Evolutionary conservation across 2,888 invertebrate genomes (phyloP), one percentile per base, ranked within the genome.

Genomic region (Mythimna lalbum): DNA sequence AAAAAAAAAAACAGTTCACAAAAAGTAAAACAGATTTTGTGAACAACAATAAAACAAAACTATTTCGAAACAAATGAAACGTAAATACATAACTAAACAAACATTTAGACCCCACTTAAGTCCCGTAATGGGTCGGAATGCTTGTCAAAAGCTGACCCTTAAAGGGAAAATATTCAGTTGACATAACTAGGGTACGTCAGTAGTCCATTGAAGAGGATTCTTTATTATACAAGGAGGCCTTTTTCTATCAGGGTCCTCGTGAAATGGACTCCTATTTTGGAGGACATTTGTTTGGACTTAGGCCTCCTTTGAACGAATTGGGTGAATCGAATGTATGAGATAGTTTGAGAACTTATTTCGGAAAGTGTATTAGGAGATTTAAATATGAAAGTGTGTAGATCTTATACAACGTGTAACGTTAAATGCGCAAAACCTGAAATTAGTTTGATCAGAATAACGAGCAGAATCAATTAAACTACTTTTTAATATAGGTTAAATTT

Each of bases 111-210:
- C 52, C 31, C 53, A 78, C 65, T 62, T 62, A 55, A 65, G 62
- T 27, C 14, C 21, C 3, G 21, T 53, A 75, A 71, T 63, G 74
- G 49, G 43, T 39, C 31, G 39, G 27, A 43, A 65, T 59, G 59
- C 53, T 55, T 63, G 53, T 59, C 49, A 59, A 73, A 65, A 50
- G 62, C 36, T 27, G 65, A 65, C 73, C 76, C 65, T 21, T 31
- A 19, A n/a, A 27, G 21, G 53, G 27, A 31, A 77, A 79, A 73
- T 78, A 76, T 79, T 63, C 79, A 36, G 62, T 43, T 47, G 78
- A 78, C 64, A 78, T 64, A 60, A 52, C 63, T 63, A 47, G 53
- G 52, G 55, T 56, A n/a, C n/a, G 36, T 47, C 31, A 52, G 1
- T 31, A 52, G 50, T 52, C 49, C 23, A 55, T 63, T 78, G 52